These are phyloP conservation scores for Bungarus multicinctus DNA, from an alignment of 2,113 vertebrate genomes.

Conservation along the genomic window DNA sequence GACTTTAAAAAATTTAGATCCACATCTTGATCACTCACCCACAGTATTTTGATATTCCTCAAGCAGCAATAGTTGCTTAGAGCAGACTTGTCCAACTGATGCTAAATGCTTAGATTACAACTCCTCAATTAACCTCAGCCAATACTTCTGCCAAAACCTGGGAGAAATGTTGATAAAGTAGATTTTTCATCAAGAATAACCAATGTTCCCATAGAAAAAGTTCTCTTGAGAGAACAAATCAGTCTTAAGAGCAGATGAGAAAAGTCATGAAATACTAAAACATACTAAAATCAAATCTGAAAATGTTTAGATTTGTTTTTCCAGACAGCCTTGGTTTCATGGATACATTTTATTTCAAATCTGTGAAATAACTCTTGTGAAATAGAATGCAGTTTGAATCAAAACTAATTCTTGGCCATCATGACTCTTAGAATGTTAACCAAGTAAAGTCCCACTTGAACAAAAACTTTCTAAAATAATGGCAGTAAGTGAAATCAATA, in stretches of 20 bases:
- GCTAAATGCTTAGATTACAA: neutral
- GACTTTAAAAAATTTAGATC: neutral
- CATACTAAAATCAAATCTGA: neutral
- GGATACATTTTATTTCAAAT: neutral
- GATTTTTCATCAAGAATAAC: neutral
- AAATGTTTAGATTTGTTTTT: neutral
- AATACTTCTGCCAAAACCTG: neutral
- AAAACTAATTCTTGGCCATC: neutral
- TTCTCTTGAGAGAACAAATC: neutral
- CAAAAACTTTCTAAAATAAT: neutral
- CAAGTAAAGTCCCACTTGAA: neutral
- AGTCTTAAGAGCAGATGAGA: neutral
- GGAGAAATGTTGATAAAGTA: neutral
- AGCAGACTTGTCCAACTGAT: neutral
- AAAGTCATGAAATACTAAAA: neutral
- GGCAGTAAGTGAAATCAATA: neutral
- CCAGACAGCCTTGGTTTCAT: neutral
- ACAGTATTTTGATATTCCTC: slow-evolving; percentile 40
- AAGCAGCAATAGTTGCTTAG: slow-evolving; percentile 46
- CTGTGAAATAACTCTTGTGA: neutral
- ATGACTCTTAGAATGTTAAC: neutral
- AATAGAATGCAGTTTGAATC: neutral
- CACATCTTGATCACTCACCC: neutral
- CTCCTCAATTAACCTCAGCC: neutral
- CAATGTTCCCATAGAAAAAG: neutral